Conservation (phyloP, 2,113 vertebrate genomes). For the Oreochromis niloticus region DNA sequence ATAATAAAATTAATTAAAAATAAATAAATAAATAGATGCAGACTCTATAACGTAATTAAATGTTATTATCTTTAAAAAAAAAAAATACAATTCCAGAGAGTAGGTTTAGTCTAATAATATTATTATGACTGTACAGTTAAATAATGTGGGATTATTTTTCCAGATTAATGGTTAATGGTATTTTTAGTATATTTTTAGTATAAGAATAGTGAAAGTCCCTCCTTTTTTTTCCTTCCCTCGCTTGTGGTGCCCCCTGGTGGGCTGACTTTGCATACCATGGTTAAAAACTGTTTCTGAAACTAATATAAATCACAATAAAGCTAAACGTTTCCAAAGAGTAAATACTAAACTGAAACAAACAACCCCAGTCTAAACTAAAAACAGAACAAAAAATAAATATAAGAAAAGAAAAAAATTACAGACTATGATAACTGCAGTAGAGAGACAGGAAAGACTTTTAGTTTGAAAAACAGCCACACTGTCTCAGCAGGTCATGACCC, state of each 20-base stretch:
- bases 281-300: not conserved
- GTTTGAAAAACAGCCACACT: not conserved
- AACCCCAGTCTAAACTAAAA: not conserved
- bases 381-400: not conserved
- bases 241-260: not conserved
- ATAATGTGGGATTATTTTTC: not conserved
- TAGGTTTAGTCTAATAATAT: not conserved
- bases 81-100: not conserved
- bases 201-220: not conserved
- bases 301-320: not conserved
- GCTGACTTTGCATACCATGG: not conserved
- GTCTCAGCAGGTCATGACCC: not conserved
- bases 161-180: not conserved
- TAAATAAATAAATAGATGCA: not conserved
- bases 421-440: not conserved
- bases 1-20: not conserved
- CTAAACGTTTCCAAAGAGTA: not conserved
- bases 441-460: not conserved
- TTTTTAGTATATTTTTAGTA: not conserved
- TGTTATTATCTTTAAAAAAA: not conserved
- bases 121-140: not conserved
- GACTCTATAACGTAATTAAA: not conserved
- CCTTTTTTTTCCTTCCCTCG: not conserved
- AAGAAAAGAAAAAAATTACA: not conserved
- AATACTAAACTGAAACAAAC: not conserved